Conservation (phyloP, 1,140 invertebrate genomes). For the Maconellicoccus hirsutus region DNA sequence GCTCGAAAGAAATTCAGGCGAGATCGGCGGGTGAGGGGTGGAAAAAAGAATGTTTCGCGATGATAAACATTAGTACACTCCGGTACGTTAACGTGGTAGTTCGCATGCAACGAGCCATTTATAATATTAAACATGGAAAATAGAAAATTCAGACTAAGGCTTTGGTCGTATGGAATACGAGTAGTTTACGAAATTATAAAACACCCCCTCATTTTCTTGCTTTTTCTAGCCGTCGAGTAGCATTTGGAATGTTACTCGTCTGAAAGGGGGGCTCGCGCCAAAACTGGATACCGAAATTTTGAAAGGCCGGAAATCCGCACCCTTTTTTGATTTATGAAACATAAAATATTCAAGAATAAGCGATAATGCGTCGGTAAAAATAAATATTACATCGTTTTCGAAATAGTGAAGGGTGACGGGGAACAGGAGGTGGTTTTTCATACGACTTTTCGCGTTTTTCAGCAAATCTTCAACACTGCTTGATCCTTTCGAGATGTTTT, state of each 20-base stretch:
- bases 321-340: constrained; percentile 16
- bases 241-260: neutral
- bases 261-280: neutral
- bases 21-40: too few species aligned
- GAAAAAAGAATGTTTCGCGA: neutral
- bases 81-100: neutral
- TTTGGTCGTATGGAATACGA: neutral
- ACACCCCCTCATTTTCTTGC: too few species aligned
- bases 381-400: neutral
- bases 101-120: constrained; percentile 8
- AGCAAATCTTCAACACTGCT: too few species aligned
- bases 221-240: too few species aligned
- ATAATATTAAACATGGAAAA: constrained; percentile 12
- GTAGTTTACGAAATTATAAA: too few species aligned
- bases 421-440: neutral
- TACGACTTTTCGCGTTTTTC: too few species aligned
- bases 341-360: constrained; percentile 15
- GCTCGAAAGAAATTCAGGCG: neutral
- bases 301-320: constrained; percentile 20
- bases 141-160: neutral
- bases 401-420: neutral
- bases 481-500: too few species aligned
- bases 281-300: constrained; percentile 15
- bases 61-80: constrained; percentile 9
- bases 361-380: constrained; percentile 5